Base-by-base conservation (phyloP, 1,140 invertebrate genomes). In the Eciton burchellii region DNA sequence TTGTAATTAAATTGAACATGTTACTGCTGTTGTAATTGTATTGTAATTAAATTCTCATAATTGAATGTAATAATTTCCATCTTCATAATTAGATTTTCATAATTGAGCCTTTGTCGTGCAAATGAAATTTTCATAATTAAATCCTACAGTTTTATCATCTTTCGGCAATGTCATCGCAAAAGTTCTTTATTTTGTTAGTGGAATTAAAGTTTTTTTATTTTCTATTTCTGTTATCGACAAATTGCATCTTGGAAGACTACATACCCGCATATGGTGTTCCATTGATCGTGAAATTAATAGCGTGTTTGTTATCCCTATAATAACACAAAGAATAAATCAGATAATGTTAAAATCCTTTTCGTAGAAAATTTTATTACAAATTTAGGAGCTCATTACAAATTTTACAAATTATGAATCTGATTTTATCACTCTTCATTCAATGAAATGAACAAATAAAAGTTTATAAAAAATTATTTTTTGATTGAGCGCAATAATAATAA, bases 261-360 rank as follows among this genome's bases (percentile, higher is more conserved):
- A 62, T 73, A 94, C 94, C 93, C 81, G 83, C 91, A n/a, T 93
- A 91, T 1, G 86, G 72, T 26, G 83, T 12, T 26, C 91, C 94
- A 85, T 94, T 94, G 24, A 94, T 94, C 11, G 86, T 92, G 60
- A 94, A 92, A 21, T 91, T 90, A 0, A 94, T 91, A 8, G 85
- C 73, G 6, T 52, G 71, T 74, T 89, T 91, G 4, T 60, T 29
- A 24, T 88, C 86, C 26, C 92, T 92, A 85, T 3, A 90, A 91
- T 59, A 35, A 60, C 83, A 45, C 4, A 29, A 3, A 62, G n/a
- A 66, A 45, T 60, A 45, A 14, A 62, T 57, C 57, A 60, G 8
- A 68, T 16, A 72, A 59, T 3, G 16, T 43, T 43, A 59, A 24
- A 35, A 35, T 3, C 6, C 35, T 35, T 35, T 35, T 35, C 35